These are phyloP conservation scores for Cynopterus sphinx DNA, from an alignment of 2,797 vertebrate genomes.

Conservation along the genomic window DNA sequence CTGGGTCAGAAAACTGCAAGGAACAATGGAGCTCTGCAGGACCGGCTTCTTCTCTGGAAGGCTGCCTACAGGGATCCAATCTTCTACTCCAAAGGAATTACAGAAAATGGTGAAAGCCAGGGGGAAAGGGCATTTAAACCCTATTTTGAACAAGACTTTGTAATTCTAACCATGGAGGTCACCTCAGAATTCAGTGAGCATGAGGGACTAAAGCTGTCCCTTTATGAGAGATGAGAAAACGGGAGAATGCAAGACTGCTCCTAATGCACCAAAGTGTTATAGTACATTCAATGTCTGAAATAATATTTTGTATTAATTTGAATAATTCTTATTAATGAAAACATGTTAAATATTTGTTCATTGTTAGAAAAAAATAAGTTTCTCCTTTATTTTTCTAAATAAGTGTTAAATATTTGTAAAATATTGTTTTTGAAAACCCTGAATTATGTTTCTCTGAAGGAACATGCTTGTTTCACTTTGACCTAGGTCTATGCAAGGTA, in stretches of 20 bases:
- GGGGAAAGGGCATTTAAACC: background rate
- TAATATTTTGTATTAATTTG: background rate
- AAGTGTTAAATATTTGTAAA: background rate
- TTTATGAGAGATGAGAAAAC: background rate
- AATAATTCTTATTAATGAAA: background rate
- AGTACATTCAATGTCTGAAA: background rate
- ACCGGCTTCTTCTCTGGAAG: background rate
- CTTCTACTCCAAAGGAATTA: background rate
- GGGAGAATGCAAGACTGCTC: background rate
- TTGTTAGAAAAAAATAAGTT: background rate
- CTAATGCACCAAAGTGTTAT: background rate
- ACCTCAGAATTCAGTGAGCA: background rate
- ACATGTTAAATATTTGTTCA: background rate
- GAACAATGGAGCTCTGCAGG: background rate
- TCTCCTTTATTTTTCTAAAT: constrained; percentile 5
- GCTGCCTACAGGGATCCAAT: background rate
- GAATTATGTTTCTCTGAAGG: background rate
- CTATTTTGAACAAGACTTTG: background rate
- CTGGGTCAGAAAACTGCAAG: background rate
- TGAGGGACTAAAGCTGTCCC: background rate
- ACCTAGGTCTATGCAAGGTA: background rate
- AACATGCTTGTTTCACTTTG: background rate
- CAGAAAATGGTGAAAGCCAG: background rate
- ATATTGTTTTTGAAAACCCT: background rate
- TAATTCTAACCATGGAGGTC: background rate